Base-by-base conservation (phyloP, 2,797 vertebrate genomes). In the Tadarida brasiliensis region DNA sequence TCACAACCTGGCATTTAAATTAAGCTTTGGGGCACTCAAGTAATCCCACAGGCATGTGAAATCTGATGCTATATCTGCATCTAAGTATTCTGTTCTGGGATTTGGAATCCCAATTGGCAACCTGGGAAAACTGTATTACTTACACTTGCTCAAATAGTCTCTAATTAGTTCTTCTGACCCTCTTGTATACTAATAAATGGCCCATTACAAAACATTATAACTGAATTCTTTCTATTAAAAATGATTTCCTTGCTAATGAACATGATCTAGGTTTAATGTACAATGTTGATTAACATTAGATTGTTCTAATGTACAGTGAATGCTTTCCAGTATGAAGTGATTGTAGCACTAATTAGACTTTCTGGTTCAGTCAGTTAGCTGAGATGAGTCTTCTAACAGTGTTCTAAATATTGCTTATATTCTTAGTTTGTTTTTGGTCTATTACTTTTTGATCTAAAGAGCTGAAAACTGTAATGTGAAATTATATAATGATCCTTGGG, bases 101-200 rank as follows among this genome's bases (percentile, higher is more conserved):
- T 73, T 96, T 94, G 76, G 82, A 90, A 54, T 92, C 86, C 78
- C 94, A 95, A 26, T 65, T 96, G 96, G 82, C 71, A 96, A 92
- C 86, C 65, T 97, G 97, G 96, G 94, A 97, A 96, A 97, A 96
- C 93, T 70, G 16, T 71, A 86, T 81, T 93, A 96, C 96, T 97
- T 96, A 95, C 35, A 89, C n/a, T 90, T 94, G 92, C 74, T 96
- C 94, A 87, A 95, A 96, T 35, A 91, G 65, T 94, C 90, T 93
- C 95, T 94, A 96, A 98, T 97, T 96, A 97, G 95, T 94, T 96
- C 96, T 96, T 94, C 90, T 96, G 96, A 96, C 95, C 94, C 92
- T 96, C 94, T 96, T 90, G 84, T 97, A 94, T 95, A 94, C 95
- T 96, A 97, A 97, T 96, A 97, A 97, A 96, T 89, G 95, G 56